Evolutionary conservation across 1,140 invertebrate species (phyloP).

Genomic region (Drosophila watanabei): DNA sequence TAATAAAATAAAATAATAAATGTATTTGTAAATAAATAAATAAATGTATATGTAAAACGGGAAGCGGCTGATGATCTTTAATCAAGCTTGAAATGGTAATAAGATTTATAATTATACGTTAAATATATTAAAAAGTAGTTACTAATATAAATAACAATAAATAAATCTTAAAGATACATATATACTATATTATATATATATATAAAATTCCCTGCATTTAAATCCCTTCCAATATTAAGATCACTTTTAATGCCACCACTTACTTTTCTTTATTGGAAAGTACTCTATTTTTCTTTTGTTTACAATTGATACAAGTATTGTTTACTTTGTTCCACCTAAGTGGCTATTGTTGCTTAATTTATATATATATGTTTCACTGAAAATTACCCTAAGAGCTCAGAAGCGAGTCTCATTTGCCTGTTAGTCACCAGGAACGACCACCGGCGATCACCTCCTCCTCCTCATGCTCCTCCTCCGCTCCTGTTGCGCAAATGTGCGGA

Average conservation of each 20-base stretch:
- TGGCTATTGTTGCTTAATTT: constrained; percentile 16
- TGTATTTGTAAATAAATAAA: no score
- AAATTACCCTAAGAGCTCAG: constrained; percentile 20
- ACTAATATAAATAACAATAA: no score
- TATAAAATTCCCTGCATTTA: no score
- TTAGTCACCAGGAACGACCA: constrained; percentile 59
- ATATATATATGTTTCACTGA: not conserved
- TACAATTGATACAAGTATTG: not conserved
- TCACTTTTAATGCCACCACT: not conserved
- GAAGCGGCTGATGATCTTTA: no score
- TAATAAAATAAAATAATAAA: not conserved
- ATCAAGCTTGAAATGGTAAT: no score
- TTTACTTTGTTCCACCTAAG: constrained; percentile 8
- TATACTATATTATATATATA: not conserved
- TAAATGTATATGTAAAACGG: no score
- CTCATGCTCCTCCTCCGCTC: no score
- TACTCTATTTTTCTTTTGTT: constrained; percentile 1
- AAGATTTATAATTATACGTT: no score
- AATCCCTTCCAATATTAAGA: not conserved
- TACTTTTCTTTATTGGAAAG: not conserved
- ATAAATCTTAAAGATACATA: not conserved
- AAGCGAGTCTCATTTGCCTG: constrained; percentile 37
- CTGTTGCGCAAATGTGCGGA: constrained; percentile 60
- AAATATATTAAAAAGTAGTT: no score
- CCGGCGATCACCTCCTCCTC: constrained; percentile 26